Evolutionary conservation across 2,888 invertebrate species (phyloP), one percentile per base, ranked within the genome.

Genomic region (Hirtodrosophila trivittata): DNA sequence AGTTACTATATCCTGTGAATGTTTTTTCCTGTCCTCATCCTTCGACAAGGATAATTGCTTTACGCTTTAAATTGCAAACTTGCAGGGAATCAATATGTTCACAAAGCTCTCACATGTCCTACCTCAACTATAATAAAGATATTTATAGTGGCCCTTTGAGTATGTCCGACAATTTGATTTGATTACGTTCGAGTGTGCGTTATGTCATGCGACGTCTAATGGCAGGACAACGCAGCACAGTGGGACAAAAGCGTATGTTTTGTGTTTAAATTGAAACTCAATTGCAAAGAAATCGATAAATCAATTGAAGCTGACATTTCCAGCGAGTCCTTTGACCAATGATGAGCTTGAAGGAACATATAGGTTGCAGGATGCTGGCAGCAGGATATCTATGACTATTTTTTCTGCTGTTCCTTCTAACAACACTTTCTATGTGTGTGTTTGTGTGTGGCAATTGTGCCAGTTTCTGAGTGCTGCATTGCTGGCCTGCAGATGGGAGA

Each of bases 201-300:
- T 9, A 28, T 28, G 35, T 12, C 35, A 35, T 35, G 35, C 35
- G n/a, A n/a, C n/a, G 5, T 9, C 1, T n/a, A 28, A n/a, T 28
- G 28, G 5, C 7, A 28, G n/a, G 5, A 9, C 7, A 28, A 28
- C 9, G 28, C 28, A 28, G 1, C 9, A 28, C 28, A 10, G 35
- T 28, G 39, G 21, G 21, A 10, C 6, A 28, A 6, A 6, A 30
- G 13, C 7, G 33, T 65, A 56, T 81, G 59, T n/a, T 60, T 65
- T 70, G 65, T 47, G 60, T 68, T 56, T 58, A 75, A 83, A 64
- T 80, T 55, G 59, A 59, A 70, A 75, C 66, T 54, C 75, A 68
- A 70, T 70, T 75, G 56, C 39, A 41, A 45, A 49, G 45, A 68
- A 81, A 86, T 83, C 87, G 75, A 83, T 83, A 75, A 69, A 71